These are phyloP conservation scores for Acrobasis consociella DNA, from an alignment of 2,888 invertebrate genomes.

Conservation along the genomic window DNA sequence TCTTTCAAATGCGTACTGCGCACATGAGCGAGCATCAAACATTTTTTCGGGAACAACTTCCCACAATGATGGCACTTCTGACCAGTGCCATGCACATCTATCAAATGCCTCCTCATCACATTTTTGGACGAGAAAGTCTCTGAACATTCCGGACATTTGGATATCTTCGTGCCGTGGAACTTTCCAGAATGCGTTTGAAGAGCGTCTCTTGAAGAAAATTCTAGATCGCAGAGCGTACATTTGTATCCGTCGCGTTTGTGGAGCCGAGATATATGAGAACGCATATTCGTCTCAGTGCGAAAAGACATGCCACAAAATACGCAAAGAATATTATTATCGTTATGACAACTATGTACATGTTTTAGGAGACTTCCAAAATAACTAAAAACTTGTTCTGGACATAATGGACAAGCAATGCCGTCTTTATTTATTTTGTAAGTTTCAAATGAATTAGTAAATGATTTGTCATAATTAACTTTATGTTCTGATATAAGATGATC, in stretches of 20 bases:
- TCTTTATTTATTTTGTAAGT: slow-evolving; percentile 65
- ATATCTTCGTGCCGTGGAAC: slow-evolving; percentile 53
- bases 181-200: slow-evolving; percentile 55
- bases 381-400: slow-evolving; percentile 54
- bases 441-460: slow-evolving; percentile 59
- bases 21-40: slow-evolving; percentile 61
- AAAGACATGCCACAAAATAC: slow-evolving; percentile 64
- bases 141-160: slow-evolving; percentile 54
- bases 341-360: slow-evolving; percentile 69
- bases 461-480: slow-evolving; percentile 63
- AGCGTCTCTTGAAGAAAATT: slow-evolving; percentile 46
- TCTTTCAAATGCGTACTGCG: slow-evolving; percentile 63
- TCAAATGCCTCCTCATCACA: slow-evolving; percentile 56
- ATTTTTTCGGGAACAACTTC: slow-evolving; percentile 59
- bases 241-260: slow-evolving; percentile 51
- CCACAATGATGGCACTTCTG: slow-evolving; percentile 61
- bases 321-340: slow-evolving; percentile 68
- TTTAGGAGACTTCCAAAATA: slow-evolving; percentile 65
- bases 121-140: slow-evolving; percentile 63
- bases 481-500: slow-evolving; percentile 64
- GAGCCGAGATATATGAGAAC: slow-evolving; percentile 53
- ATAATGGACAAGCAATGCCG: slow-evolving; percentile 65
- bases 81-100: slow-evolving; percentile 53
- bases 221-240: slow-evolving; percentile 50
- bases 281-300: slow-evolving; percentile 56